These are phyloP conservation scores for Platalea minor DNA, from an alignment of 2,797 vertebrate genomes.

Conservation along the genomic window DNA sequence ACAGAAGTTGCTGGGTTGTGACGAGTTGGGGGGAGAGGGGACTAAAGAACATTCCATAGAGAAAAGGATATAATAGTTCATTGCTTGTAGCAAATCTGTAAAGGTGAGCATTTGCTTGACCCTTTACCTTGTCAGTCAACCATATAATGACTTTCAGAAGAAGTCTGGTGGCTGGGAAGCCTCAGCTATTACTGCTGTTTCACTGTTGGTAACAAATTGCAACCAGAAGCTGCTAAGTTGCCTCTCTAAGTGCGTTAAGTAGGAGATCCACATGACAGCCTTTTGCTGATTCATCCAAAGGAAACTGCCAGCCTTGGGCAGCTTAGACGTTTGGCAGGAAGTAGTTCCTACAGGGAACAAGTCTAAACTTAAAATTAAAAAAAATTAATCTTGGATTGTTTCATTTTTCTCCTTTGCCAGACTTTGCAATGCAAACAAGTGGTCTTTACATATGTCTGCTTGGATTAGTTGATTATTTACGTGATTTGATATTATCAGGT, in stretches of 20 bases:
- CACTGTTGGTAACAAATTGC: not conserved
- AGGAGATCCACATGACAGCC: not conserved
- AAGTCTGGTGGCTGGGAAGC: not conserved
- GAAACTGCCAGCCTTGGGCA: not conserved
- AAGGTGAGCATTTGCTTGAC: slow-evolving; percentile 17
- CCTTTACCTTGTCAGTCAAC: slow-evolving; percentile 2
- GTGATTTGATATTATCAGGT: not conserved
- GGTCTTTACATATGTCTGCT: not conserved
- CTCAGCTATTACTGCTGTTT: not conserved
- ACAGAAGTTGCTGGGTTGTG: not conserved
- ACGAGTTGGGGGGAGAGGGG: not conserved
- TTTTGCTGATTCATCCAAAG: not conserved
- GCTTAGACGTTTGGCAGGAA: not conserved
- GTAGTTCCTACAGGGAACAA: not conserved
- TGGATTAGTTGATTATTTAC: not conserved
- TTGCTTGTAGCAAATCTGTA: not conserved
- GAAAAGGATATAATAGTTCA: not conserved
- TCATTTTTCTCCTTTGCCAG: not conserved
- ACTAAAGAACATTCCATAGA: not conserved
- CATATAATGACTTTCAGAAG: not conserved
- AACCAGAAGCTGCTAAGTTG: not conserved
- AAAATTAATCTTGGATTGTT: not conserved
- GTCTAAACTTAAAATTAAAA: not conserved
- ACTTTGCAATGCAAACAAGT: not conserved
- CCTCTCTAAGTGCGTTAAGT: not conserved